These are phyloP conservation scores for Phasianus colchicus DNA, from an alignment of 2,113 vertebrate species.

Conservation along the genomic window DNA sequence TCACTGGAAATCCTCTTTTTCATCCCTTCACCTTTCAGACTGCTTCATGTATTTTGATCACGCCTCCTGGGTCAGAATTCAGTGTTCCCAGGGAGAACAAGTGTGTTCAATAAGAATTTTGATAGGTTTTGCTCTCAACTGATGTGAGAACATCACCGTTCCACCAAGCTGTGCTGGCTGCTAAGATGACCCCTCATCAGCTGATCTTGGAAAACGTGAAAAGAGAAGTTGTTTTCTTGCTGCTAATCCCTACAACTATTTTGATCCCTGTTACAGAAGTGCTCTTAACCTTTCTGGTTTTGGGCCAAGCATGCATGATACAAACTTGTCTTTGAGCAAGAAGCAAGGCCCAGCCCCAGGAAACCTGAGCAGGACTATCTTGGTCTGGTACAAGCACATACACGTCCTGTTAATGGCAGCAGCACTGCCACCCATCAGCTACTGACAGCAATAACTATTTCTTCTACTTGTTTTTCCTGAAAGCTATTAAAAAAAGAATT, in stretches of 20 bases:
- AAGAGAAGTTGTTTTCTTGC: not conserved
- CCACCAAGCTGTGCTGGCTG: not conserved
- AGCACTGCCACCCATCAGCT: not conserved
- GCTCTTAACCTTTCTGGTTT: not conserved
- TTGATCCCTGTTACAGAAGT: not conserved
- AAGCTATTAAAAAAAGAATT: not conserved
- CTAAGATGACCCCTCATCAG: not conserved
- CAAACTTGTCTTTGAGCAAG: not conserved
- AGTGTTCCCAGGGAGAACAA: not conserved
- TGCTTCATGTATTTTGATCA: not conserved
- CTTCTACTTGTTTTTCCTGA: not conserved
- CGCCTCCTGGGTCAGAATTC: not conserved
- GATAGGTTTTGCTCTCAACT: not conserved
- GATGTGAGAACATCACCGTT: not conserved
- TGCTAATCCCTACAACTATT: slow-evolving; percentile 9
- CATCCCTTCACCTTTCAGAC: not conserved
- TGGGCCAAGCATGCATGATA: not conserved
- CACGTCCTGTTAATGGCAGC: fast-evolving
- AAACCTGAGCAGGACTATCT: fast-evolving
- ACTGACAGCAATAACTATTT: not conserved
- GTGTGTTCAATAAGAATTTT: fast-evolving
- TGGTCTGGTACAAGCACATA: not conserved
- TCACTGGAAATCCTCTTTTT: not conserved
- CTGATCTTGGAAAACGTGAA: not conserved
- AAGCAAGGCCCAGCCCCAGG: not conserved